These are phyloP conservation scores for Galendromus occidentalis DNA, from an alignment of 1,140 invertebrate species.

Conservation along the genomic window DNA sequence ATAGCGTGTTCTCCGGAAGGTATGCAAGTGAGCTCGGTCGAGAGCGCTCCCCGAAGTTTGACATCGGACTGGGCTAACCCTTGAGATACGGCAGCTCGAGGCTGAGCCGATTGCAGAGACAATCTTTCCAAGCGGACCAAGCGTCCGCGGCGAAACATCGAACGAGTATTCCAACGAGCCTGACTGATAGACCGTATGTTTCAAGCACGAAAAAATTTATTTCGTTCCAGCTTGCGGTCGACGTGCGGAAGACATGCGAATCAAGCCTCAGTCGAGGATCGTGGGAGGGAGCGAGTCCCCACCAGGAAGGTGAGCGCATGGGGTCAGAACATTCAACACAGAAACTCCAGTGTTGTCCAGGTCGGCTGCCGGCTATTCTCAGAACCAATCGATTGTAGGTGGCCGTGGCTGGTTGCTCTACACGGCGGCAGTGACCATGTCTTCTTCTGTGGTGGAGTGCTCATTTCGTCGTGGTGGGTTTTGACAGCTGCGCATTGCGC, in stretches of 20 bases:
- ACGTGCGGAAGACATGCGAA: constrained; percentile 7
- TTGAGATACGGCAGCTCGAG: too few relatives aligned
- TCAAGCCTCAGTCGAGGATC: constrained; percentile 16
- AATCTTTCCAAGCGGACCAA: too few relatives aligned
- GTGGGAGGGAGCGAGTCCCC: constrained; percentile 21
- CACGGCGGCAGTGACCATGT: constrained; percentile 23
- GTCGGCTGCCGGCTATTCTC: background rate
- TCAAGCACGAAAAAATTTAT: too few relatives aligned
- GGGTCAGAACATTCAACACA: background rate
- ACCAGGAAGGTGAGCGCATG: constrained; percentile 17
- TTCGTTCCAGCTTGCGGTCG: background rate
- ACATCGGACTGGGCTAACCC: too few relatives aligned
- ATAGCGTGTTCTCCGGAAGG: too few relatives aligned
- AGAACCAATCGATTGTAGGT: constrained; percentile 11
- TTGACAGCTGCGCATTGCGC: constrained; percentile 37
- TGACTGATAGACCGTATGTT: too few relatives aligned
- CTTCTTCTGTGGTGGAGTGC: constrained; percentile 35
- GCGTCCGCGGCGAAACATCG: too few relatives aligned
- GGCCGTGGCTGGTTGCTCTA: constrained; percentile 22
- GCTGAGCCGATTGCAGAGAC: too few relatives aligned
- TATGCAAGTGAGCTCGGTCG: too few relatives aligned
- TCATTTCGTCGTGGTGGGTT: constrained; percentile 33
- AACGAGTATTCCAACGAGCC: too few relatives aligned
- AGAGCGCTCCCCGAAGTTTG: too few relatives aligned
- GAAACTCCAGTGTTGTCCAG: background rate